These are phyloP conservation scores for Stenodera caucasica DNA, from an alignment of 2,888 invertebrate species.

Conservation along the genomic window DNA sequence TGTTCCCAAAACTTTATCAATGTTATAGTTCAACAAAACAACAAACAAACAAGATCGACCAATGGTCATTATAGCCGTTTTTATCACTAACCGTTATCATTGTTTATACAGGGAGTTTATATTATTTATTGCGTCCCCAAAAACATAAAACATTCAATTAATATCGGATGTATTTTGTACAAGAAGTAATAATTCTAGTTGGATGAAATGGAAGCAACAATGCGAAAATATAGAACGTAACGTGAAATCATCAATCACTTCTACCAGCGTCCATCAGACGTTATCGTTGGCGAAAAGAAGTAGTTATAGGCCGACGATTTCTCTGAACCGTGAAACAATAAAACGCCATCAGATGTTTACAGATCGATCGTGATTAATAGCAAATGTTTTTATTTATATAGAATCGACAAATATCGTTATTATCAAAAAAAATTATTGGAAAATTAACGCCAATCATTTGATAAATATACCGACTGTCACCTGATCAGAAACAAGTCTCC, in stretches of 20 bases:
- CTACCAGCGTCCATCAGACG: slow-evolving; percentile 14
- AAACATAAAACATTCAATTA: slow-evolving; percentile 8
- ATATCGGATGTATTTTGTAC: slow-evolving; percentile 1
- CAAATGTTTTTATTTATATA: slow-evolving; percentile 8
- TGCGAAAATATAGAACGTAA: slow-evolving; percentile 9
- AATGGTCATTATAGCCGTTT: neutral
- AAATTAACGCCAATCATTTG: too few relatives aligned
- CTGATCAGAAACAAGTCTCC: too few relatives aligned
- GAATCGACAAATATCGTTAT: neutral
- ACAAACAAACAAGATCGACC: neutral
- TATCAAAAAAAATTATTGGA: neutral
- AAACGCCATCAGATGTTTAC: slow-evolving; percentile 18
- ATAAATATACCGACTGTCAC: too few relatives aligned
- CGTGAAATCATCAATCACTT: slow-evolving; percentile 16
- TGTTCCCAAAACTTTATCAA: slow-evolving; percentile 17
- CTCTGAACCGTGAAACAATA: slow-evolving; percentile 19
- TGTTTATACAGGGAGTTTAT: neutral
- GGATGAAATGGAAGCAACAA: slow-evolving; percentile 13
- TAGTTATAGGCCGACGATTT: slow-evolving; percentile 24
- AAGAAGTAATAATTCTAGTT: slow-evolving; percentile 11
- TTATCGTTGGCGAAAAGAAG: slow-evolving; percentile 14
- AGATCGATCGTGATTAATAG: slow-evolving; percentile 24
- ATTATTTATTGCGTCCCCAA: neutral
- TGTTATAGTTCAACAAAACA: neutral
- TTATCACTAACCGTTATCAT: neutral